Evolutionary conservation across 2,113 vertebrate genomes (phyloP).

Genomic region (Anhinga rufa): DNA sequence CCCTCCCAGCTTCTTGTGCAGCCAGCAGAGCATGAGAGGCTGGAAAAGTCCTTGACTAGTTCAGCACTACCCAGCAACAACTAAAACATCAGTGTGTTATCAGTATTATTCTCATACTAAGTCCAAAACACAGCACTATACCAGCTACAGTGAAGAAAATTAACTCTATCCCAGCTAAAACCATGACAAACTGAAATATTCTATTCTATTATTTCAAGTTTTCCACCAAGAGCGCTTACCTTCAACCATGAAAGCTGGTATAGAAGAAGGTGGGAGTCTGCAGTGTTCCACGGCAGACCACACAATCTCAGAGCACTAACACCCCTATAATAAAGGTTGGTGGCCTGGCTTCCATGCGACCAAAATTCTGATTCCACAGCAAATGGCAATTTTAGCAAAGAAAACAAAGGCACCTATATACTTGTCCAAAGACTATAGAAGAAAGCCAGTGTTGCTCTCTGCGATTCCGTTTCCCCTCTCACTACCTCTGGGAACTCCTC

Average conservation of each 20-base stretch:
- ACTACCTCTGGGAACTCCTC: neutral
- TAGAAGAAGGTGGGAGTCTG: neutral
- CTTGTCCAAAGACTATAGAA: neutral
- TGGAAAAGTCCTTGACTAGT: no score
- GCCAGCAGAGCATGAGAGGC: no score
- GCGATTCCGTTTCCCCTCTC: neutral
- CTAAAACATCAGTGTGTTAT: no score
- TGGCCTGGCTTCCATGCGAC: neutral
- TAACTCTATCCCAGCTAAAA: no score
- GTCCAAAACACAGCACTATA: no score
- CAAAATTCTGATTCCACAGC: neutral
- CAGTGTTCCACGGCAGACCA: neutral
- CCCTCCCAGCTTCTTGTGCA: no score
- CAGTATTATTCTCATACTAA: no score
- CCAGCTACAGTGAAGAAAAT: no score
- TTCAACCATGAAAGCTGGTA: neutral
- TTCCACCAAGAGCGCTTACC: neutral
- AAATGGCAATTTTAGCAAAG: neutral
- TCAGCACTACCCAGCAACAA: no score
- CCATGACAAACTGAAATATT: neutral
- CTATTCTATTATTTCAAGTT: neutral
- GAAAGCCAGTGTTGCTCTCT: neutral
- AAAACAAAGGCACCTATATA: neutral
- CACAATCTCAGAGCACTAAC: neutral
- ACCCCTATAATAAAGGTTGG: neutral